A percentile compares a stretch with the other conserved stretches of the same genome.
phyloP scores from a whole-genome alignment of 2,797 vertebrate species.

The Dermochelys coriacea region DNA sequence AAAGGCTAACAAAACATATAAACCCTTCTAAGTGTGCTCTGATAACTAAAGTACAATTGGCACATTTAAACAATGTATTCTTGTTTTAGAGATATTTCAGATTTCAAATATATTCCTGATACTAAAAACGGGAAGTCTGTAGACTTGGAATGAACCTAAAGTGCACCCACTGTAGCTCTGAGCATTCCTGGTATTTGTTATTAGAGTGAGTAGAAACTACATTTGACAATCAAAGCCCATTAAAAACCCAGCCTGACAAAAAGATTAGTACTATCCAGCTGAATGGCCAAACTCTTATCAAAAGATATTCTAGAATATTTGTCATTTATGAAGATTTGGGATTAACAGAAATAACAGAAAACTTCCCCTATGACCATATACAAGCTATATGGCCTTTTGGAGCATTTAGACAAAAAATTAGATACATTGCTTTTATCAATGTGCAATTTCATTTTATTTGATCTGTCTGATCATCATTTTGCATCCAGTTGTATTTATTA shows the following conservation, averaged over 20 bases:
- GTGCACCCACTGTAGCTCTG: neutral
- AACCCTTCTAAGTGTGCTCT: neutral
- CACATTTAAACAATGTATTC: neutral
- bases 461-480: neutral
- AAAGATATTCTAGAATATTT: neutral
- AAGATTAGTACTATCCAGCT: neutral
- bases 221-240: neutral
- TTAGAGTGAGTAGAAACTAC: neutral
- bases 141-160: neutral
- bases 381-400: neutral
- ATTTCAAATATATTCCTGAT: neutral
- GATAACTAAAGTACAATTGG: neutral
- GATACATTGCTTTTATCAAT: neutral
- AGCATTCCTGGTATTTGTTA: neutral
- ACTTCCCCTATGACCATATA: neutral
- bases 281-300: neutral
- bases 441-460: neutral
- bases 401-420: neutral
- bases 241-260: neutral
- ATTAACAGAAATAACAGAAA: neutral
- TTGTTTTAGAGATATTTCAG: neutral
- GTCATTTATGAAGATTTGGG: neutral
- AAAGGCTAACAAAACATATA: neutral
- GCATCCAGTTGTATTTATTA: neutral
- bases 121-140: neutral